phyloP scores from a whole-genome alignment of 2,888 invertebrate genomes.

The Perizoma flavofasciatum region DNA sequence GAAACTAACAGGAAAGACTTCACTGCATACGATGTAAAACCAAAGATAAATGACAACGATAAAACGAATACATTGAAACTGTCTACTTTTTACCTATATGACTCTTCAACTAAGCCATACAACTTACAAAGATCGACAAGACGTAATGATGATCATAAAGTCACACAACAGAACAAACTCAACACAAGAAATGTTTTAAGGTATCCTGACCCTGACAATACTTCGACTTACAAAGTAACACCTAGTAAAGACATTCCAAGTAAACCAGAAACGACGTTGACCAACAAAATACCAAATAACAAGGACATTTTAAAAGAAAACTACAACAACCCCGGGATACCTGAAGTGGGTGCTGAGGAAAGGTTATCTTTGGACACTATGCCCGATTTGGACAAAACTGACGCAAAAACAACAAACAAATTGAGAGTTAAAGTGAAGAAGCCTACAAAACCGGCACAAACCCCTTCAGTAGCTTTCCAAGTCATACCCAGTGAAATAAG shows the following conservation, averaged over 20 bases:
- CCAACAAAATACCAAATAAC: constrained; percentile 35
- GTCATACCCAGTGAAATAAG: constrained; percentile 79
- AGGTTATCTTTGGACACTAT: constrained; percentile 63
- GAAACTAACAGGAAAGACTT: constrained; percentile 69
- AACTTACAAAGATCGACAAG: constrained; percentile 68
- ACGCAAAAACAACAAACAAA: constrained; percentile 48
- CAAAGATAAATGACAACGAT: constrained; percentile 43
- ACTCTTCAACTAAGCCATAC: constrained; percentile 73
- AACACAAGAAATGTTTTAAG: constrained; percentile 35
- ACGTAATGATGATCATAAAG: constrained; percentile 63
- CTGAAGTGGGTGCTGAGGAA: constrained; percentile 59
- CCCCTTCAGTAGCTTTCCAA: constrained; percentile 76
- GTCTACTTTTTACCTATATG: constrained; percentile 72
- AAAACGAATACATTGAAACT: constrained; percentile 55
- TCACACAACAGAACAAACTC: constrained; percentile 53
- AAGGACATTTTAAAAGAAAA: constrained; percentile 50
- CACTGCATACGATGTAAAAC: constrained; percentile 54
- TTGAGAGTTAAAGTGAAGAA: constrained; percentile 51
- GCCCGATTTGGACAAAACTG: constrained; percentile 55
- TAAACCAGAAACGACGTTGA: constrained; percentile 28
- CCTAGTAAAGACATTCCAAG: constrained; percentile 30
- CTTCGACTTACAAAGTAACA: constrained; percentile 10
- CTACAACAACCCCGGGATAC: constrained; percentile 49
- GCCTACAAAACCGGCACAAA: constrained; percentile 60
- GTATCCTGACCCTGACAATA: constrained; percentile 19